Evolutionary conservation across 1,140 invertebrate species (phyloP).

Genomic region (Piezodorus guildinii): DNA sequence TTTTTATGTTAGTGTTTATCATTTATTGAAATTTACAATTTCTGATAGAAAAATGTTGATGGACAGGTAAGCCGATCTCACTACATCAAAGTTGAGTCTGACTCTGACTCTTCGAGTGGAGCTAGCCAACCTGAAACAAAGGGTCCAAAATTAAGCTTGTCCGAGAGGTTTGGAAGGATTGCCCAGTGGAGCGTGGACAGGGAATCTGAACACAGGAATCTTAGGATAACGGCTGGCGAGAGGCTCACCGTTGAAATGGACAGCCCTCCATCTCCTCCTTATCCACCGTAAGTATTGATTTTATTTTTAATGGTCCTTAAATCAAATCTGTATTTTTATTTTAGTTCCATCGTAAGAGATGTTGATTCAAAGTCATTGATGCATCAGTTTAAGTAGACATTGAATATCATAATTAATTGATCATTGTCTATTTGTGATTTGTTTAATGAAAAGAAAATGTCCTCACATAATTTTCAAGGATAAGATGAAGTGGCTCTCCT

Average conservation of each 20-base stretch:
- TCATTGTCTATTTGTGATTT: too few species aligned
- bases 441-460: too few species aligned
- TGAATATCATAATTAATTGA: too few species aligned
- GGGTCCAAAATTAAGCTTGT: conserved; percentile 49
- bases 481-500: too few species aligned
- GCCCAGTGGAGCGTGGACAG: conserved; percentile 71
- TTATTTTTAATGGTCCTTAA: too few species aligned
- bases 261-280: conserved; percentile 27
- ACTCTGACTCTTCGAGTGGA: conserved; percentile 32
- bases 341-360: too few species aligned
- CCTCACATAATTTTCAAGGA: too few species aligned
- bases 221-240: conserved; percentile 72
- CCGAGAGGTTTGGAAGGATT: conserved; percentile 78
- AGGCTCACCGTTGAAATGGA: conserved; percentile 30
- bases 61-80: conserved; percentile 29
- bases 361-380: too few species aligned
- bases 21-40: background rate
- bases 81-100: conserved; percentile 31
- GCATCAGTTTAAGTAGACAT: too few species aligned
- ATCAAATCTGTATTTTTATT: too few species aligned
- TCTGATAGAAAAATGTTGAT: background rate
- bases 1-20: background rate
- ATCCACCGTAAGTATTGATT: conserved; percentile 11
- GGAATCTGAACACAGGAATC: conserved; percentile 58
- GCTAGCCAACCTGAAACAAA: conserved; percentile 31